These are phyloP conservation scores for Lacerta bilineata DNA, from an alignment of 2,797 vertebrate genomes.

Conservation along the genomic window DNA sequence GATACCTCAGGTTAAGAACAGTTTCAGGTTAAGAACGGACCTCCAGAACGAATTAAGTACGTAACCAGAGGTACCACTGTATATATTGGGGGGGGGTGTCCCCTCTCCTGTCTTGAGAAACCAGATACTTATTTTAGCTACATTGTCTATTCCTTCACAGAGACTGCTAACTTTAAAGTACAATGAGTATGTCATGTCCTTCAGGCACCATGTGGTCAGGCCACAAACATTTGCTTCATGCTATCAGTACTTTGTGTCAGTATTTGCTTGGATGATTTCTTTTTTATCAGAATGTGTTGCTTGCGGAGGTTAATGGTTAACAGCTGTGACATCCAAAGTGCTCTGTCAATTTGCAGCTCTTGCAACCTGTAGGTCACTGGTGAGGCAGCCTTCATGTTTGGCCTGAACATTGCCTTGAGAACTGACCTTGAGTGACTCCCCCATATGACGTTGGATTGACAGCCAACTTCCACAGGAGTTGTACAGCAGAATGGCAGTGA, in stretches of 20 bases:
- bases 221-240: slow-evolving; percentile 59
- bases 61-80: no score
- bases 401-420: slow-evolving; percentile 38
- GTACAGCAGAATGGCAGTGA: slow-evolving; percentile 41
- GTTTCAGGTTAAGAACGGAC: no score
- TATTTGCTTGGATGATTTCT: slow-evolving; percentile 53
- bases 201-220: slow-evolving; percentile 62
- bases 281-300: slow-evolving; percentile 58
- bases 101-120: slow-evolving; percentile 27
- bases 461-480: slow-evolving; percentile 18
- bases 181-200: slow-evolving; percentile 62
- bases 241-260: slow-evolving; percentile 64
- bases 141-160: slow-evolving; percentile 48
- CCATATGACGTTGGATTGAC: not conserved
- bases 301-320: slow-evolving; percentile 54
- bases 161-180: not conserved
- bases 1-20: no score
- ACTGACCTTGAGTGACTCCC: slow-evolving; percentile 1
- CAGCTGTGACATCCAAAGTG: slow-evolving; percentile 42
- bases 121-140: slow-evolving; percentile 42
- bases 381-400: slow-evolving; percentile 27
- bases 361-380: slow-evolving; percentile 30
- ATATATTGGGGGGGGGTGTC: not conserved
- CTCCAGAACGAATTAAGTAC: no score
- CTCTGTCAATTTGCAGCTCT: slow-evolving; percentile 45